Evolutionary conservation across 2,888 invertebrate species (phyloP), one percentile per base, ranked within the genome.

Genomic region (Drosophila conformis): DNA sequence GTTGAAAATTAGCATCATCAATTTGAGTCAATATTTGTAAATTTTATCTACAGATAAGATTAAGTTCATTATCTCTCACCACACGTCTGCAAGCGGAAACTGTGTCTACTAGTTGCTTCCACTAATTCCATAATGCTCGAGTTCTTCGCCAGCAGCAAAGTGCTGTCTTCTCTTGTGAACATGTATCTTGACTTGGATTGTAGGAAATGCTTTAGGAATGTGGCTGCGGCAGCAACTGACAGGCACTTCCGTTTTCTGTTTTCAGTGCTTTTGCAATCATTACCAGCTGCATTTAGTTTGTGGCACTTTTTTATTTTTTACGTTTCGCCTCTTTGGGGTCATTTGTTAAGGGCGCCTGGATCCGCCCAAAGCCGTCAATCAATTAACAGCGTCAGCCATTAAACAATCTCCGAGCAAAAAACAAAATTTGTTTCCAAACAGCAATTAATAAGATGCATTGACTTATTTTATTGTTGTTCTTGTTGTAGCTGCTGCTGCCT

Each of bases 351-450:
- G 68, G 64, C 67, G 70, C 61, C 46, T 51, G 59, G 49, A 54
- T 42, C 29, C 38, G 48, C 58, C 56, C 11, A 52, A 62, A 67
- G 78, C 65, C 73, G 76, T 82, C 84, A 87, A 84, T 84, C 87
- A 84, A 87, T 84, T 84, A 84, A 78, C 82, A 53, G 54, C 58
- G 51, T 56, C 29, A 51, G 7, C 27, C 49, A 63, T 53, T 63
- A 49, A 58, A 46, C 52, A 60, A 35, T 11, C 29, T 1, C 11
- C 66, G 49, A 46, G 57, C 59, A 25, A 74, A 67, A 63, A 31
- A 15, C 7, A 25, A 68, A 65, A 60, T 65, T 67, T 74, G 63
- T 77, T 77, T 66, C 59, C 18, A 73, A 78, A 70, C 63, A 71
- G 71, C 68, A 72, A 72, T 80, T 59, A 71, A 77, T 68, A 70